Evolutionary conservation across 2,113 vertebrate species (phyloP).

Genomic region (Alosa alosa): DNA sequence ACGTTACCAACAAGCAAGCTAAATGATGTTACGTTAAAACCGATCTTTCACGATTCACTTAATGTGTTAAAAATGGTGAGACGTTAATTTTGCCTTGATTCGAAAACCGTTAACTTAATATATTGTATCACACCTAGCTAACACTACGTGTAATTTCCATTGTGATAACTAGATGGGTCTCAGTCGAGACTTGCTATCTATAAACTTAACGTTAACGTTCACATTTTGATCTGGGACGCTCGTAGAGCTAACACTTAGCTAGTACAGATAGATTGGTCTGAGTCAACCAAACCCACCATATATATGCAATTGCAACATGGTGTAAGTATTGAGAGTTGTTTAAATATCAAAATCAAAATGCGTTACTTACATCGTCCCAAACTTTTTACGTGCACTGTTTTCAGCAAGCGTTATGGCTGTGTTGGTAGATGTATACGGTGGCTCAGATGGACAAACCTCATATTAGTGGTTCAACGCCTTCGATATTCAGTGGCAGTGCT

Average conservation of each 20-base stretch:
- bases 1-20: background rate
- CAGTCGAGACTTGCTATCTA: background rate
- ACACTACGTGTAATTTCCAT: background rate
- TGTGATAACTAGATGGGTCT: background rate
- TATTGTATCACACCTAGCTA: background rate
- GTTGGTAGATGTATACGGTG: background rate
- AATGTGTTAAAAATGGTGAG: background rate
- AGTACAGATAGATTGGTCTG: background rate
- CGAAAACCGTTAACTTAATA: background rate
- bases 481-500: too few species aligned
- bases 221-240: background rate
- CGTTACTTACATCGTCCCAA: background rate
- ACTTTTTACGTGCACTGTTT: background rate
- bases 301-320: background rate
- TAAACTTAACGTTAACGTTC: background rate
- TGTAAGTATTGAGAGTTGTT: background rate
- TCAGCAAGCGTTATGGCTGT: background rate
- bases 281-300: background rate
- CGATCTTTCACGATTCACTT: background rate
- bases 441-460: background rate
- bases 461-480: background rate
- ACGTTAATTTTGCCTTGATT: background rate
- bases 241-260: background rate
- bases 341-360: background rate
- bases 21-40: background rate